Evolutionary conservation across 2,888 invertebrate species (phyloP).

Genomic region (Phania funesta): DNA sequence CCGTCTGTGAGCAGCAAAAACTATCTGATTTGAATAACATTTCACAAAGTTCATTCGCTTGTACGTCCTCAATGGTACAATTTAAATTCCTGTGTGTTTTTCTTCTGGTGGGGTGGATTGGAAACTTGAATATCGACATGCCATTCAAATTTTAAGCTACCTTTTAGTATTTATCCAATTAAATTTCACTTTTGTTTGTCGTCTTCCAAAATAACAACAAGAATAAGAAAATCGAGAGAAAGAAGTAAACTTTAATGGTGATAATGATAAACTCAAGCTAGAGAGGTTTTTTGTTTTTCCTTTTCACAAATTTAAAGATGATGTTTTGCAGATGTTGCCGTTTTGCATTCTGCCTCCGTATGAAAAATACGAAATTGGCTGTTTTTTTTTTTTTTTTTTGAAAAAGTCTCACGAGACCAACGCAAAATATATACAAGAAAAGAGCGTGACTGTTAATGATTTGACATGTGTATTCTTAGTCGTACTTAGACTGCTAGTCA

Average conservation of each 20-base stretch:
- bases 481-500: too few relatives aligned
- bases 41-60: slow-evolving; percentile 56
- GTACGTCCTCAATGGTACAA: slow-evolving; percentile 51
- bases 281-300: background rate
- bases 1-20: too few relatives aligned
- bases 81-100: slow-evolving; percentile 7
- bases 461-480: too few relatives aligned
- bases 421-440: too few relatives aligned
- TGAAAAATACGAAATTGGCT: too few relatives aligned
- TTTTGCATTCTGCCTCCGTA: slow-evolving; percentile 15
- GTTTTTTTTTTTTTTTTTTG: too few relatives aligned
- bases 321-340: background rate
- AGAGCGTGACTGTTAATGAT: too few relatives aligned
- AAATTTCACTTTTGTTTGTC: slow-evolving; percentile 52
- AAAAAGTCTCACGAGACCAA: too few relatives aligned
- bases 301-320: slow-evolving; percentile 19
- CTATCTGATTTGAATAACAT: too few relatives aligned
- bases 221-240: background rate
- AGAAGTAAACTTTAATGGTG: slow-evolving; percentile 23
- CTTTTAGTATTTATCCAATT: slow-evolving; percentile 43
- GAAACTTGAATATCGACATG: slow-evolving; percentile 45
- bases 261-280: background rate
- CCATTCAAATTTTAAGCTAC: slow-evolving; percentile 38
- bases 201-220: slow-evolving; percentile 9
- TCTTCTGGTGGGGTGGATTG: background rate